Evolutionary conservation across 2,797 vertebrate genomes (phyloP).

Genomic region (Petrocephalus schoutedeni): DNA sequence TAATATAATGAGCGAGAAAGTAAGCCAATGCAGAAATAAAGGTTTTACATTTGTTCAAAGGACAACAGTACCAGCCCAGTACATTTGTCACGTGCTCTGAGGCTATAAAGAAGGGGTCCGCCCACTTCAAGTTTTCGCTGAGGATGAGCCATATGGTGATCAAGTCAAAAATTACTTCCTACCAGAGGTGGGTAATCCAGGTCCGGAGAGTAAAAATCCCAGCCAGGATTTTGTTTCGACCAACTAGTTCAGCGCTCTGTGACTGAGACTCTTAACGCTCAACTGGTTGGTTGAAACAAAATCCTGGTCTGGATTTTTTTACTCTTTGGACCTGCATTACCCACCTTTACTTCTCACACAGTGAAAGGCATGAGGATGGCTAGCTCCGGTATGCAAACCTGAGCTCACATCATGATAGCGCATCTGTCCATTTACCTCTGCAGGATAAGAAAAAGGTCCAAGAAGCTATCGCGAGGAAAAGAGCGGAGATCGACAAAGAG

Average conservation of each 20-base stretch:
- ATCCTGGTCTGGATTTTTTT: no score
- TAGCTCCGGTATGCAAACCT: not conserved
- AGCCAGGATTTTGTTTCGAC: no score
- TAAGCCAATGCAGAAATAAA: not conserved
- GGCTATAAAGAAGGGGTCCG: not conserved
- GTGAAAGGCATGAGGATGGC: not conserved
- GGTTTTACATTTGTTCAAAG: not conserved
- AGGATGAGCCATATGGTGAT: not conserved
- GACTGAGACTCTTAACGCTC: no score
- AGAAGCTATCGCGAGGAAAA: constrained; percentile 75
- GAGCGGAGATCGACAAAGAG: constrained; percentile 74
- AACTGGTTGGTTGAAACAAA: no score
- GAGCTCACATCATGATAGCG: not conserved
- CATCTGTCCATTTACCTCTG: constrained; percentile 35
- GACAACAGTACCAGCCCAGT: not conserved
- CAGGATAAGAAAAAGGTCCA: constrained; percentile 81
- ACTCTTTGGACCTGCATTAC: no score
- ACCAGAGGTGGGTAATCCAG: no score
- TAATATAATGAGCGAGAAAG: not conserved
- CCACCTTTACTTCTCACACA: no score
- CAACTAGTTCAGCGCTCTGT: no score
- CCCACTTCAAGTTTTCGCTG: not conserved
- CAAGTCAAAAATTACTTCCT: not conserved
- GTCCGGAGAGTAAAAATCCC: no score
- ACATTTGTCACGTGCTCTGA: not conserved